Percentiles rank a stretch among this genome's conserved stretches.
These are phyloP conservation scores for Megaptera novaeangliae DNA, from an alignment of 2,113 vertebrate genomes.

Conservation along the genomic window DNA sequence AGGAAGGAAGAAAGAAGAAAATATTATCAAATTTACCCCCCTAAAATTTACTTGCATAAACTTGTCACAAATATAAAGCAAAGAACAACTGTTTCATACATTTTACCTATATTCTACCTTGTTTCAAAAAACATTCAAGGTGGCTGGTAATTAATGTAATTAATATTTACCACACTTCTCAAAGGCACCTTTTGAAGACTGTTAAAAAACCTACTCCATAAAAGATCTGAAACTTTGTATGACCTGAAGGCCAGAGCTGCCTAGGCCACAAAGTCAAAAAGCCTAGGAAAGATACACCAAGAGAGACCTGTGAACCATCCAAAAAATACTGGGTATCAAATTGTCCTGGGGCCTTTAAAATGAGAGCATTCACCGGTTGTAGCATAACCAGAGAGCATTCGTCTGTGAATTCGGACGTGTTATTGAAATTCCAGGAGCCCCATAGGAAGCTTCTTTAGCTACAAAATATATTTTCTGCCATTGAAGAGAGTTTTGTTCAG, in stretches of 20 bases:
- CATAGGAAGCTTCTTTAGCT: background rate
- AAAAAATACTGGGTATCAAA: background rate
- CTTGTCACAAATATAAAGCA: background rate
- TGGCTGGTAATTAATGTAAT: background rate
- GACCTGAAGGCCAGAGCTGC: background rate
- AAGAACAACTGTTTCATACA: background rate
- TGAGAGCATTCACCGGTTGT: fast-evolving
- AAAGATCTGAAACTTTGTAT: background rate
- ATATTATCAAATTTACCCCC: background rate
- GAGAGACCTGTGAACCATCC: background rate
- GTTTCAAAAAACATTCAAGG: background rate
- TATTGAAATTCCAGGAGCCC: background rate
- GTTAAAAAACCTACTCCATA: background rate
- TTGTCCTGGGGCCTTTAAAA: background rate
- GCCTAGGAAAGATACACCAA: background rate
- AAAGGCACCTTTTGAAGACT: background rate
- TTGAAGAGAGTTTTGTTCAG: background rate
- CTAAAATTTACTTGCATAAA: background rate
- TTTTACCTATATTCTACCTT: background rate
- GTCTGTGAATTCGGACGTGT: background rate
- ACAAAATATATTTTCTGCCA: background rate
- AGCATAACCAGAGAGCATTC: background rate
- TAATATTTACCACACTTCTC: background rate
- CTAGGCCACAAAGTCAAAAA: background rate
- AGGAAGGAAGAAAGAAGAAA: background rate